phyloP scores from a whole-genome alignment of 2,113 vertebrate genomes.

The Chlorodrepanis virens region DNA sequence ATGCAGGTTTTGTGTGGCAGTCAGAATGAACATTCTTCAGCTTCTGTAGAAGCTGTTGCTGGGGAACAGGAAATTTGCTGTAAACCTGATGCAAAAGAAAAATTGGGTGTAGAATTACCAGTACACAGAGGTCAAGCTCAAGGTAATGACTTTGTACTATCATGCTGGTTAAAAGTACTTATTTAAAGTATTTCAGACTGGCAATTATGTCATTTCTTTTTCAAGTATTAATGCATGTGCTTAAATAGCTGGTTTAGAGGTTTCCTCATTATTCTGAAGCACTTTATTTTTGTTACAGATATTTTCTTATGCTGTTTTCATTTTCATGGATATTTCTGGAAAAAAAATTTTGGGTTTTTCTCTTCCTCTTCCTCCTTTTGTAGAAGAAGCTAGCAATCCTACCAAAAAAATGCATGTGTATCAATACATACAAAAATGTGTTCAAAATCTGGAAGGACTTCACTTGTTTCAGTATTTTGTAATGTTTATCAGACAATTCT shows the following conservation, averaged over 20 bases:
- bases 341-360: neutral
- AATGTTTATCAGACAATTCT: neutral
- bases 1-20: conserved; percentile 70
- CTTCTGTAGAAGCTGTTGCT: conserved; percentile 29
- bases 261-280: neutral
- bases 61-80: neutral
- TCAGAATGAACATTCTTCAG: conserved; percentile 63
- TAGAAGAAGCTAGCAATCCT: neutral
- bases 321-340: neutral
- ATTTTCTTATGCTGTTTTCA: neutral
- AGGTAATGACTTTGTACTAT: conserved; percentile 64
- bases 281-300: neutral
- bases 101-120: conserved; percentile 52
- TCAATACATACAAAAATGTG: neutral
- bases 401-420: neutral
- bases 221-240: neutral
- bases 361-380: neutral
- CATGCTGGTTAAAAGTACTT: neutral
- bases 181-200: neutral
- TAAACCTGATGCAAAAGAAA: conserved; percentile 28
- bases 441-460: neutral
- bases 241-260: neutral
- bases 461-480: neutral
- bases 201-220: neutral
- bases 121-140: conserved; percentile 63